phyloP scores from a whole-genome alignment of 1,140 invertebrate genomes.

The Asbolus verrucosus region DNA sequence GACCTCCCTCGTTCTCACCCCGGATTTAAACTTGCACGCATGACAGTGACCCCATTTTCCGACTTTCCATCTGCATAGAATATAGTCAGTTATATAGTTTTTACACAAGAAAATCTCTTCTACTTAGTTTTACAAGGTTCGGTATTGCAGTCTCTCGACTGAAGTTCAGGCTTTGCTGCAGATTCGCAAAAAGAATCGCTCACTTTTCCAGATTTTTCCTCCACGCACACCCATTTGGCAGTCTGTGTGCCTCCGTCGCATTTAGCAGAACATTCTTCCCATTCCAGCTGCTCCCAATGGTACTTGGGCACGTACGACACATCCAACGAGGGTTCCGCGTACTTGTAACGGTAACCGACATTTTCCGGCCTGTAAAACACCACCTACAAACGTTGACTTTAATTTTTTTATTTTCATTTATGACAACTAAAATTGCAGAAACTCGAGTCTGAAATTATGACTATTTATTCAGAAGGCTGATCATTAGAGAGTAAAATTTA shows the following conservation, averaged over 20 bases:
- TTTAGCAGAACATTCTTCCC: slow-evolving; percentile 64
- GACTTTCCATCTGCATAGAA: slow-evolving; percentile 66
- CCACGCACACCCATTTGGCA: slow-evolving; percentile 65
- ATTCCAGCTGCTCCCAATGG: slow-evolving; percentile 68
- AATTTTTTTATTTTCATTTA: no score
- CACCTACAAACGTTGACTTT: slow-evolving; percentile 62
- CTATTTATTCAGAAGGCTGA: no score
- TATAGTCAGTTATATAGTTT: background rate
- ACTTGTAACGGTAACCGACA: slow-evolving; percentile 66
- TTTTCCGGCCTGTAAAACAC: slow-evolving; percentile 63
- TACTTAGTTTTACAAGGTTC: slow-evolving; percentile 66
- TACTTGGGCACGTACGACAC: slow-evolving; percentile 63
- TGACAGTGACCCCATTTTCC: slow-evolving; percentile 68
- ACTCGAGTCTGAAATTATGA: no score
- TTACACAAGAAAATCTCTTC: background rate
- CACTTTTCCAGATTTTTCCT: slow-evolving; percentile 66
- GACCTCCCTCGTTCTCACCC: slow-evolving; percentile 64
- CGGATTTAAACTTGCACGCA: slow-evolving; percentile 66
- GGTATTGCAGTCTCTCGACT: slow-evolving; percentile 65
- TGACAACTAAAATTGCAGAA: slow-evolving; percentile 1
- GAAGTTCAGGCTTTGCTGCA: slow-evolving; percentile 61
- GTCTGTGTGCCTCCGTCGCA: slow-evolving; percentile 67
- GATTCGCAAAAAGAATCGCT: slow-evolving; percentile 64
- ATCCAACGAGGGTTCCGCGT: slow-evolving; percentile 60
- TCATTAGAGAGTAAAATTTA: no score